Evolutionary conservation across 64 coral and sea anemone species (phyloP), one percentile per base, ranked within the genome.

Genomic region (Pachyseris speciosa): DNA sequence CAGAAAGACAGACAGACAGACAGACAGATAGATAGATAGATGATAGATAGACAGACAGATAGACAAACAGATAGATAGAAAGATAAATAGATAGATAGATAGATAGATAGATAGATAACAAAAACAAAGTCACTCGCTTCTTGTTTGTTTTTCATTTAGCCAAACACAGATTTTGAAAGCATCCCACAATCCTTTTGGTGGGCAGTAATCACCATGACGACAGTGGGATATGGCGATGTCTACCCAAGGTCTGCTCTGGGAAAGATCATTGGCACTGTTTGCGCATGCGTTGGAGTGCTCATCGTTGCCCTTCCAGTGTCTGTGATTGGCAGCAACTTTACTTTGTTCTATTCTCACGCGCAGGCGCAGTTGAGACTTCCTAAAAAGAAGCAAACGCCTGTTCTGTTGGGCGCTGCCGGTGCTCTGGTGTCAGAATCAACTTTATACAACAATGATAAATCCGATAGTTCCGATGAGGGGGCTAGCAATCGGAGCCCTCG

Each of bases 151-250:
- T 20, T 22, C n/a, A 45, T 33, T 22, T 7, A 49, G n/a, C 5
- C 25, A 19, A 22, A 34, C 0, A 13, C n/a, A 2, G 19, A 93
- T 47, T 99, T 99, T 64, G 4, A 20, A 11, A 99, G 87, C 64
- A 99, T 99, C 32, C 97, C 97, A 47, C 86, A 93, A 37, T 72
- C 94, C 25, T 99, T 99, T 72, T 99, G 97, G 97, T 99, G 97
- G 97, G 97, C 97, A 34, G 94, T 99, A 2, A 99, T 99, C 63
- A 99, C 97, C 74, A 99, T 99, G 97, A 99, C 97, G 83, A 99
- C 97, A 53, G 97, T 99, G 20, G 97, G 97, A 4, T 99, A 99
- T 32, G 97, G 97, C 15, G 97, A 99, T 58, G 90, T 95, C 9
- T 75, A 87, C 84, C 97, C 97, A n/a, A 66, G 86, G 47, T 83